phyloP scores from a whole-genome alignment of 1,140 invertebrate genomes.

The Teleogryllus occipitalis region DNA sequence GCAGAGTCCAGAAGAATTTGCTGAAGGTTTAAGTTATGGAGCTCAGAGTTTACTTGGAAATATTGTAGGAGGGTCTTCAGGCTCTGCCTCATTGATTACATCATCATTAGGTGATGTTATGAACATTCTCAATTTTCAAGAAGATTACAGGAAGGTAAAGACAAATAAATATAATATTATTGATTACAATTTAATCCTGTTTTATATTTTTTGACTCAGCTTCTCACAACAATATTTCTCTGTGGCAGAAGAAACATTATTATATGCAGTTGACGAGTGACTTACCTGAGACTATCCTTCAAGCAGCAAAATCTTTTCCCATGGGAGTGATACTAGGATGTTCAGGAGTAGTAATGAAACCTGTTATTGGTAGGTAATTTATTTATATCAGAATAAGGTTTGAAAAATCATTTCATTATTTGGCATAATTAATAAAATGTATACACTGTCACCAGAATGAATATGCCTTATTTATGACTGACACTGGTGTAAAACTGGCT shows the following conservation, averaged over 20 bases:
- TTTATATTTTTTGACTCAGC: neutral
- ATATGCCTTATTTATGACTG: neutral
- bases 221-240: neutral
- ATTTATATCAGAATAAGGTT: neutral
- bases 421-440: neutral
- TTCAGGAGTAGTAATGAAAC: slow-evolving; percentile 57
- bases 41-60: slow-evolving; percentile 54
- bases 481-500: too few species aligned
- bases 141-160: slow-evolving; percentile 56
- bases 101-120: slow-evolving; percentile 51
- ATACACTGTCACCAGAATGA: neutral
- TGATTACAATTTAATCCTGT: neutral
- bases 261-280: slow-evolving; percentile 44
- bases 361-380: slow-evolving; percentile 48
- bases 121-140: slow-evolving; percentile 57
- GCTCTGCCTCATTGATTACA: slow-evolving; percentile 55
- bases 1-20: slow-evolving; percentile 62
- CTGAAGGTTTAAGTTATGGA: slow-evolving; percentile 55
- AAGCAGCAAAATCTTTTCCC: slow-evolving; percentile 49
- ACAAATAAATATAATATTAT: slow-evolving; percentile 3
- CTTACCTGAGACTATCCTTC: slow-evolving; percentile 46
- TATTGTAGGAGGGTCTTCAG: slow-evolving; percentile 56
- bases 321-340: slow-evolving; percentile 57
- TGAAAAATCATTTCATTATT: neutral
- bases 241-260: slow-evolving; percentile 37